phyloP scores from a whole-genome alignment of 2,113 vertebrate species.

The Pygoscelis antarcticus region DNA sequence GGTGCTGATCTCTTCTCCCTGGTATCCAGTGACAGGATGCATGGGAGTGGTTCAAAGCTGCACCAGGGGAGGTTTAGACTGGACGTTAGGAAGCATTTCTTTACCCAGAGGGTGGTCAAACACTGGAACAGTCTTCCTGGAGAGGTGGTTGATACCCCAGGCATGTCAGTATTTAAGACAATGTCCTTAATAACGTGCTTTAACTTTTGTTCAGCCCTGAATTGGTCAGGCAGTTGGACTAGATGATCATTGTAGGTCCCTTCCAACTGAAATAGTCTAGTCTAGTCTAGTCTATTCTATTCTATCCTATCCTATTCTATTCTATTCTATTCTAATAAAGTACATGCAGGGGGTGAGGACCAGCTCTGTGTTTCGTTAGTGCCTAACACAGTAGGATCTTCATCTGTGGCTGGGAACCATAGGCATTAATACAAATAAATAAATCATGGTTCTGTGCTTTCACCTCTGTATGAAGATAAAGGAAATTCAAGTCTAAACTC shows the following conservation, averaged over 20 bases:
- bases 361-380: background rate
- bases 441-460: background rate
- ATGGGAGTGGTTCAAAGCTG: background rate
- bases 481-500: background rate
- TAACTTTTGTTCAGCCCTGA: background rate
- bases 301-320: background rate
- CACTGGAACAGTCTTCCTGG: background rate
- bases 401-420: background rate
- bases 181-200: background rate
- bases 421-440: background rate
- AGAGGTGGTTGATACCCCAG: background rate
- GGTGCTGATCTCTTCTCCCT: background rate
- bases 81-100: background rate
- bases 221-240: background rate
- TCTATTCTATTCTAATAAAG: background rate
- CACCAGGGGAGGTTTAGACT: background rate
- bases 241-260: background rate
- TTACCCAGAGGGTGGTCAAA: fast-evolving
- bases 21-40: fast-evolving
- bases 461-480: background rate
- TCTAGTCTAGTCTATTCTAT: background rate
- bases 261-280: background rate
- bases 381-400: background rate
- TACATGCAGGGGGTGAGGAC: background rate
- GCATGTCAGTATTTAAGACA: background rate